Evolutionary conservation across 2,113 vertebrate genomes (phyloP).

Genomic region (Ailurus styani): DNA sequence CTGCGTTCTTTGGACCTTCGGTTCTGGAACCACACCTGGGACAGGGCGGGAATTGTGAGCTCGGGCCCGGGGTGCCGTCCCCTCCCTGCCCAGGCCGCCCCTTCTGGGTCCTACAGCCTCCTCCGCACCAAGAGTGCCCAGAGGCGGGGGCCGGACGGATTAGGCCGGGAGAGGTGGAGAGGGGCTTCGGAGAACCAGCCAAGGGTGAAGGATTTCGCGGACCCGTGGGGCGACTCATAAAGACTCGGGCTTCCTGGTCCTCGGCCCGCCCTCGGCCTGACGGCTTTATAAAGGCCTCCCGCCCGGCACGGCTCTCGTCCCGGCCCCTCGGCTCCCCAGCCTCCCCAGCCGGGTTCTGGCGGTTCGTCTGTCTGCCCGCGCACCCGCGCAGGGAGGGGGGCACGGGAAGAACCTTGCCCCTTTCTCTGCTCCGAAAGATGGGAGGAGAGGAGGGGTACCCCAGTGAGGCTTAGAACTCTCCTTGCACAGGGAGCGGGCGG

Average conservation of each 20-base stretch:
- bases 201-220: conserved; percentile 66
- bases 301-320: neutral
- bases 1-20: conserved; percentile 93
- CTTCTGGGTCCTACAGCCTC: conserved; percentile 53
- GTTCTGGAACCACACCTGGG: conserved; percentile 91
- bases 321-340: neutral
- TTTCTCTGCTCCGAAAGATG: neutral
- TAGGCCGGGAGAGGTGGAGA: conserved; percentile 41
- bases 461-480: neutral
- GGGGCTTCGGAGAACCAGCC: conserved; percentile 62
- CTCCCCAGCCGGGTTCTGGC: neutral
- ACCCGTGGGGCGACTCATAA: conserved; percentile 60
- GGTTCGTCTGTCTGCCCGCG: neutral
- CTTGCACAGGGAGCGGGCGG: neutral
- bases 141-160: conserved; percentile 51
- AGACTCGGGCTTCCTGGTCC: conserved; percentile 37
- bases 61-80: neutral
- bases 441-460: neutral
- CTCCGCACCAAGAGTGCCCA: neutral
- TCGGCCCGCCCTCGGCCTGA: neutral
- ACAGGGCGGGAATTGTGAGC: neutral
- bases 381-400: neutral
- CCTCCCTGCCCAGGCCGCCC: neutral
- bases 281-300: conserved; percentile 18
- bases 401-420: neutral